phyloP scores from a whole-genome alignment of 2,113 vertebrate genomes.

The Archocentrus centrarchus region DNA sequence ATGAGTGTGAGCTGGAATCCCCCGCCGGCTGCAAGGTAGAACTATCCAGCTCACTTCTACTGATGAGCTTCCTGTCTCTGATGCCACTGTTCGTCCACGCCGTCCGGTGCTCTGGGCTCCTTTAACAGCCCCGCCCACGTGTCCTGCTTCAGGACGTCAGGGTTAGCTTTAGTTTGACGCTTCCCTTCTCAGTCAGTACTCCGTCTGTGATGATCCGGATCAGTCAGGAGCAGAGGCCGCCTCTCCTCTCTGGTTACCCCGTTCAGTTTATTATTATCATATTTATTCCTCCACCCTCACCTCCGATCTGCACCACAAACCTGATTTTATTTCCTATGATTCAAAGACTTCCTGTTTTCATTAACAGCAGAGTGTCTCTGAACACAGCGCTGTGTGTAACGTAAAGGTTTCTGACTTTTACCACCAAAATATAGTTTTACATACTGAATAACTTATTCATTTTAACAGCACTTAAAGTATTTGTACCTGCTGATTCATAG shows the following conservation, averaged over 20 bases:
- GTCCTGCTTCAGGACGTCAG: too few species aligned
- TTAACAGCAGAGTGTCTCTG: not conserved
- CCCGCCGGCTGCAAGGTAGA: conserved; percentile 45
- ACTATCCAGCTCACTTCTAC: conserved; percentile 27
- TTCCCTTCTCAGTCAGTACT: too few species aligned
- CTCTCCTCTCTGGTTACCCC: not conserved
- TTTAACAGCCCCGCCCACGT: not conserved
- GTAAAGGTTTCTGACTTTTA: too few species aligned
- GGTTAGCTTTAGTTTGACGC: too few species aligned
- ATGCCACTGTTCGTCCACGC: too few species aligned
- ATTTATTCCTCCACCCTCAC: not conserved
- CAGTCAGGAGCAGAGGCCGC: not conserved
- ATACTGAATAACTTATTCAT: too few species aligned
- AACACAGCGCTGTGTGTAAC: too few species aligned
- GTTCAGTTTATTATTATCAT: too few species aligned
- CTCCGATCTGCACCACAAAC: not conserved
- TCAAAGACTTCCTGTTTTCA: not conserved
- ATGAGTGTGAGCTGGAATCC: conserved; percentile 60
- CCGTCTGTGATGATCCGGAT: not conserved
- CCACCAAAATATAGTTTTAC: too few species aligned
- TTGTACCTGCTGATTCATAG: too few species aligned
- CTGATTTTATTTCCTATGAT: not conserved
- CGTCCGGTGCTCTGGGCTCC: not conserved
- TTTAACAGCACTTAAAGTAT: too few species aligned
- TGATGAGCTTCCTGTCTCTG: conserved; percentile 20